Percentiles rank a stretch among this genome's conserved stretches.
phyloP scores from a whole-genome alignment of 2,797 vertebrate genomes.

The Poecile montanus region DNA sequence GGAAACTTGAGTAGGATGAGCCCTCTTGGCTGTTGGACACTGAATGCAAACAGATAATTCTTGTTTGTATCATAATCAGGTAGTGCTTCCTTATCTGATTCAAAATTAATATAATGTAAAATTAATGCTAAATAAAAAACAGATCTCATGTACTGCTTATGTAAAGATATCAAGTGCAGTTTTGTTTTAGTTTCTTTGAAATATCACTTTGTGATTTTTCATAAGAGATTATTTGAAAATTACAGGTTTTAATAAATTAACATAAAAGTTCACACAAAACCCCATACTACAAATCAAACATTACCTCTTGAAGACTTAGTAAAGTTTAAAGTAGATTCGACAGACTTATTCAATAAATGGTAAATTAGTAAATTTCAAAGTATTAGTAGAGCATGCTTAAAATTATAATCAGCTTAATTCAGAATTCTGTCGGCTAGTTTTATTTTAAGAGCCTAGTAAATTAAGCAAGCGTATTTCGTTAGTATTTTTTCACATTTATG shows the following conservation, averaged over 20 bases:
- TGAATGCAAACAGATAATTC: background rate
- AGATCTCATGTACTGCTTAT: background rate
- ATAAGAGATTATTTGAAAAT: background rate
- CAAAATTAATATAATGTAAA: background rate
- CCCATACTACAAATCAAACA: background rate
- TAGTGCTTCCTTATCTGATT: background rate
- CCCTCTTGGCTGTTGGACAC: background rate
- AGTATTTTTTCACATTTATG: conserved; percentile 13
- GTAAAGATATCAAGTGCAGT: background rate
- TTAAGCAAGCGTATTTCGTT: background rate
- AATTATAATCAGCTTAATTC: conserved; percentile 34
- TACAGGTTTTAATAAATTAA: background rate
- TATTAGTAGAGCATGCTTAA: background rate
- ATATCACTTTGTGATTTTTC: background rate
- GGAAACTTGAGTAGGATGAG: background rate
- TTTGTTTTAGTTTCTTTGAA: background rate
- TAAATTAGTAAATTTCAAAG: background rate
- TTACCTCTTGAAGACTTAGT: background rate
- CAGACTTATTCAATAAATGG: background rate
- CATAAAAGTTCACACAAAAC: background rate
- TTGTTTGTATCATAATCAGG: background rate
- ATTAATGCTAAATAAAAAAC: background rate
- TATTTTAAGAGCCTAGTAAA: conserved; percentile 4
- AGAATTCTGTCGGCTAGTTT: conserved; percentile 2
- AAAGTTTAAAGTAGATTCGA: background rate